Conservation (phyloP, 2,888 invertebrate species). For the Nephrotoma appendiculata region DNA sequence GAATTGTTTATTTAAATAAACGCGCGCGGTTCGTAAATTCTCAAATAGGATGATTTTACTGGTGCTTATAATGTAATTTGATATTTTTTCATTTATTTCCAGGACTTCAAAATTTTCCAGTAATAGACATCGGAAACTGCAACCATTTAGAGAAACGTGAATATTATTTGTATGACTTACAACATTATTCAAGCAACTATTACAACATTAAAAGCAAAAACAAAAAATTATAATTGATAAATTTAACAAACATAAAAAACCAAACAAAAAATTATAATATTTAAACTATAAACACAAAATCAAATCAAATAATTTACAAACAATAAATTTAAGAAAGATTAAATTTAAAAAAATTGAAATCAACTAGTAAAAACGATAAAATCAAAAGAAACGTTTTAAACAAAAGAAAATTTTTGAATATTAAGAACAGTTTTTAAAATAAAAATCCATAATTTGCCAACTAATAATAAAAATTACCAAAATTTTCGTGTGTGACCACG, state of each 20-base stretch:
- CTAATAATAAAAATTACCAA: background rate
- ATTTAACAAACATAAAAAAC: background rate
- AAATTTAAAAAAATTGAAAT: background rate
- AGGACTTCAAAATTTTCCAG: conserved; percentile 93
- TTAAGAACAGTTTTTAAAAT: background rate
- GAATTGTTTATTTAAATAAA: background rate
- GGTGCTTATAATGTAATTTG: background rate
- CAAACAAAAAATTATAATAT: background rate
- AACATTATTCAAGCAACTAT: background rate
- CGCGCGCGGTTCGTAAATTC: background rate
- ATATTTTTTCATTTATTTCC: conserved; percentile 25
- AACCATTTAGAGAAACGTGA: conserved; percentile 96
- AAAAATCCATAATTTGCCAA: background rate
- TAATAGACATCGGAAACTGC: conserved; percentile 94
- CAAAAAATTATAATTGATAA: conserved; percentile 3
- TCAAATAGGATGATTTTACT: background rate
- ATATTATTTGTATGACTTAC: background rate
- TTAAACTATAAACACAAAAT: background rate
- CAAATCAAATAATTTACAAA: background rate
- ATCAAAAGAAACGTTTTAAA: background rate
- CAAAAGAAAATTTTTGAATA: background rate
- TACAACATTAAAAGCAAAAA: conserved; percentile 1
- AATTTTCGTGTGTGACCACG: background rate
- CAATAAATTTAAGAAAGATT: background rate
- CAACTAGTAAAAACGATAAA: background rate